These are phyloP conservation scores for Cheilosia scutellata DNA, from an alignment of 2,888 invertebrate genomes.

Conservation along the genomic window DNA sequence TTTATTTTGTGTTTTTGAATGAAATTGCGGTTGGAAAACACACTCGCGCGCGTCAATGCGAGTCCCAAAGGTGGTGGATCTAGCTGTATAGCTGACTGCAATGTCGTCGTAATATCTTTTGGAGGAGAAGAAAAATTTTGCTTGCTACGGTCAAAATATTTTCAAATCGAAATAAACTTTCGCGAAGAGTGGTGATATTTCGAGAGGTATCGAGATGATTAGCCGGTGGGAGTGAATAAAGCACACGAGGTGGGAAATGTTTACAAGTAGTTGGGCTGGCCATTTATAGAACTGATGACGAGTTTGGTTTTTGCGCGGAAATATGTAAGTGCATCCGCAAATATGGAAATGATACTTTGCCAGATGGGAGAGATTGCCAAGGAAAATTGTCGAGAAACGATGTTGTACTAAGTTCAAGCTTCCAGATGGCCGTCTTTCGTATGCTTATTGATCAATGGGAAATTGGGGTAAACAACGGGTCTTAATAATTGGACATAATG, in stretches of 20 bases:
- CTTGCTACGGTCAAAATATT: slow-evolving; percentile 11
- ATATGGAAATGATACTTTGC: not conserved
- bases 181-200: not conserved
- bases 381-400: no score
- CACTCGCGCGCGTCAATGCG: slow-evolving; percentile 37
- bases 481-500: no score
- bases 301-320: slow-evolving; percentile 15
- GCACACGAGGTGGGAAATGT: slow-evolving; percentile 43
- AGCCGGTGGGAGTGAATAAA: slow-evolving; percentile 25
- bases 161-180: slow-evolving; percentile 14
- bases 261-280: slow-evolving; percentile 35
- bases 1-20: slow-evolving; percentile 41
- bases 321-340: slow-evolving; percentile 1
- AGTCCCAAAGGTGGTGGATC: not conserved
- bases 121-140: slow-evolving; percentile 1
- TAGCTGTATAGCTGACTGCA: not conserved
- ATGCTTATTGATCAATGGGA: no score
- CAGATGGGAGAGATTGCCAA: not conserved
- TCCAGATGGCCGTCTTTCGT: no score
- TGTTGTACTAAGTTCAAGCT: no score
- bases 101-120: slow-evolving; percentile 21
- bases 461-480: no score
- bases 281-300: slow-evolving; percentile 50
- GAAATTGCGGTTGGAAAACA: slow-evolving; percentile 12
- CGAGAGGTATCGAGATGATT: slow-evolving; percentile 23